Evolutionary conservation across 1,140 invertebrate species (phyloP).

Genomic region (Meloidogyne exigua): DNA sequence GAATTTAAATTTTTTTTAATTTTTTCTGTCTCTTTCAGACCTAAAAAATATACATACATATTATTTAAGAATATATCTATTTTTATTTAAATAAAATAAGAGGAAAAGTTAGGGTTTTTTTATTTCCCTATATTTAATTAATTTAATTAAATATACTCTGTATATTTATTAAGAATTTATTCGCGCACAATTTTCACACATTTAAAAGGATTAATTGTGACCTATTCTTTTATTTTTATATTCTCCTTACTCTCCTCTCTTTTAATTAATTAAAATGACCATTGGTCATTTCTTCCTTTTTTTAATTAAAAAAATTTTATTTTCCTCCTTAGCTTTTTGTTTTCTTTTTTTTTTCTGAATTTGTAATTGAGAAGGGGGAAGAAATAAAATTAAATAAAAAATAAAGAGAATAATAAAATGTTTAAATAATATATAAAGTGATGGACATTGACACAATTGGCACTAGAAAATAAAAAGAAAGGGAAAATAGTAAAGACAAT

Average conservation of each 20-base stretch:
- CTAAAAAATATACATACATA: too few species aligned
- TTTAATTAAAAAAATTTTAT: too few species aligned
- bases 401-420: neutral
- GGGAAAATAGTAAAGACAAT: too few species aligned
- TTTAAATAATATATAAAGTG: neutral
- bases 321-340: neutral
- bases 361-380: neutral
- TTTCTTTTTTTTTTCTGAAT: neutral
- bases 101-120: too few species aligned
- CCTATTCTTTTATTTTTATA: neutral
- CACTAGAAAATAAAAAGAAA: neutral
- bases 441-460: neutral
- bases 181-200: neutral
- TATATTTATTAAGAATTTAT: too few species aligned
- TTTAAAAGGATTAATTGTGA: neutral
- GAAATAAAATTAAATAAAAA: neutral
- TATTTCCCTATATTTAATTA: too few species aligned
- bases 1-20: too few species aligned
- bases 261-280: slow-evolving; percentile 2
- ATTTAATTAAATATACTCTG: too few species aligned
- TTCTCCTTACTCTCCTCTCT: neutral
- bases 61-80: too few species aligned
- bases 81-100: too few species aligned
- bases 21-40: too few species aligned
- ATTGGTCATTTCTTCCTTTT: neutral